A percentile compares a stretch with the other conserved stretches of the same genome.
These are phyloP conservation scores for Syngnathus typhle DNA, from an alignment of 2,113 vertebrate species.

Conservation along the genomic window DNA sequence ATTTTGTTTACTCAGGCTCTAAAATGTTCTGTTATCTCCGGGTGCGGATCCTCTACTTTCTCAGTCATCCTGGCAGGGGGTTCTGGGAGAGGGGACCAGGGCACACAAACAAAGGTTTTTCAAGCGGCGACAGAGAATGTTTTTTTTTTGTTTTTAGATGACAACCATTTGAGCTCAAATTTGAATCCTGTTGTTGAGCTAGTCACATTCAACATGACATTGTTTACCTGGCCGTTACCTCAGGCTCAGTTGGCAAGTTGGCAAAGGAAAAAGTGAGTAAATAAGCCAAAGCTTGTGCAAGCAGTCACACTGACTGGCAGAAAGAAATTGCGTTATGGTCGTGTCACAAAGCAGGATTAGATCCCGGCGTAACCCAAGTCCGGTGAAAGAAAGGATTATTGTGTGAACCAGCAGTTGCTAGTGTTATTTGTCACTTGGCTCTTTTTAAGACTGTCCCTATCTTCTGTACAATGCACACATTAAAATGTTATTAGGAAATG, in stretches of 20 bases:
- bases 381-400: conserved; percentile 51
- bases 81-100: conserved; percentile 58
- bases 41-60: conserved; percentile 42
- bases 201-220: neutral
- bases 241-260: neutral
- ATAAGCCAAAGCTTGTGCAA: conserved; percentile 1
- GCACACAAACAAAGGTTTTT: conserved; percentile 37
- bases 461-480: neutral
- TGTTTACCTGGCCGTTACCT: conserved; percentile 16
- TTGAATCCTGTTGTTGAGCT: neutral
- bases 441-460: neutral
- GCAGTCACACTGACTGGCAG: conserved; percentile 23
- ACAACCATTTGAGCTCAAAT: conserved; percentile 3
- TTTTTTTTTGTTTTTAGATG: conserved; percentile 17
- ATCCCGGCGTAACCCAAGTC: conserved; percentile 55
- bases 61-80: conserved; percentile 49
- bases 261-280: neutral
- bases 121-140: conserved; percentile 15
- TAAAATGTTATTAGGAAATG: neutral
- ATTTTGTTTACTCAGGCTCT: conserved; percentile 57
- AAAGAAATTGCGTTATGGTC: conserved; percentile 52
- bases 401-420: conserved; percentile 27
- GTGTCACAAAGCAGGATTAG: conserved; percentile 45
- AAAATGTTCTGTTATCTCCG: conserved; percentile 59
- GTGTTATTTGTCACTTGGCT: conserved; percentile 12